Evolutionary conservation across 2,113 vertebrate species (phyloP), one percentile per base, ranked within the genome.

Genomic region (Tenrec ecaudatus): DNA sequence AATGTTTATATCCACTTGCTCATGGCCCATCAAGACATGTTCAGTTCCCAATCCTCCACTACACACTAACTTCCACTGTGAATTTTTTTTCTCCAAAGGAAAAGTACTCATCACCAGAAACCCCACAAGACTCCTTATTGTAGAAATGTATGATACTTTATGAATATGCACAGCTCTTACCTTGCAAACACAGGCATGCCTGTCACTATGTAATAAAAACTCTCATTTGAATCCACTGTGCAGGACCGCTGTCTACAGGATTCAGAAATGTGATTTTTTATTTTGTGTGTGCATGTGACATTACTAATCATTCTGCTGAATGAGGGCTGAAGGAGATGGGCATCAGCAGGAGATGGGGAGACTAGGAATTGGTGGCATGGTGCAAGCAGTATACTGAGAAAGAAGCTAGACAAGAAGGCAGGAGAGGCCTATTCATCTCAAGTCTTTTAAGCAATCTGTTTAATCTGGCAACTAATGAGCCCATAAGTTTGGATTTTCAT

Each of bases 391-490:
- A 36, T 3, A 6, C 36, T 91, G 22, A 68, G 47, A 73, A 87
- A 91, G 76, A 88, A 62, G 22, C 20, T 43, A 23, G 22, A 86
- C 69, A 88, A n/a, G 77, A 94, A 91, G 58, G 88, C 22, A 84
- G 81, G 33, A 94, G 64, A 93, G 71, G 43, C 57, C 38, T 33
- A 71, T 83, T 86, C 80, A 86, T 86, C 57, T 29, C 38, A 36
- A 3, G 83, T 88, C 95, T 98, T 97, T 96, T 96, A 96, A 96
- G 93, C 92, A 92, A 96, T 98, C 97, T 97, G 93, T 98, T 98
- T 97, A 98, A 96, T 97, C 97, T 97, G 97, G 97, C 97, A 98
- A 97, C 98, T 97, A 98, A 97, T 97, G 96, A 97, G 95, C 96
- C 97, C 97, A 97, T 98, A 98, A 98, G 98, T 58, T 86, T 94